Evolutionary conservation across 1,140 invertebrate species (phyloP).

Genomic region (Drosophila arawakana): DNA sequence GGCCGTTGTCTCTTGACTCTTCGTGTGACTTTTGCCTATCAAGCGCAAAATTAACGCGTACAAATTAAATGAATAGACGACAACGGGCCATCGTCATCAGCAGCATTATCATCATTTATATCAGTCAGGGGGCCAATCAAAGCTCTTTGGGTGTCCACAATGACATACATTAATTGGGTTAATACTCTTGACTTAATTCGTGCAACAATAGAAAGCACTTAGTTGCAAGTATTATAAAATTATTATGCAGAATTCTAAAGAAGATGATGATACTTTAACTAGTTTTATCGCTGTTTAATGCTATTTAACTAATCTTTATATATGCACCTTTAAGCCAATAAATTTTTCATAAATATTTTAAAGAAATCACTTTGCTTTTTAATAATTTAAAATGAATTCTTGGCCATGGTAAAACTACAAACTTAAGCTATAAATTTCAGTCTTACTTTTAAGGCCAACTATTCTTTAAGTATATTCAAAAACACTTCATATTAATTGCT

Average conservation of each 20-base stretch:
- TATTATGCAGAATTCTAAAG: no score
- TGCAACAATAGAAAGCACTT: neutral
- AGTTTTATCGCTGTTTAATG: no score
- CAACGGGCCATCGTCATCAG: constrained; percentile 56
- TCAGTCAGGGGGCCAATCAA: constrained; percentile 12
- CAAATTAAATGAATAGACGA: constrained; percentile 75
- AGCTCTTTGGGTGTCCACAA: constrained; percentile 43
- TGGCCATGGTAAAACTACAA: no score
- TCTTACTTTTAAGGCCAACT: neutral
- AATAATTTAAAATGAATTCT: no score
- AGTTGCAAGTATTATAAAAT: no score
- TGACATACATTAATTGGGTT: constrained; percentile 44
- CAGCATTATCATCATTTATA: constrained; percentile 28
- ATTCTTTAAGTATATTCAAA: constrained; percentile 2
- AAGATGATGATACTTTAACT: neutral
- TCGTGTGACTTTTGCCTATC: constrained; percentile 73
- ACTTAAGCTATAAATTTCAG: no score
- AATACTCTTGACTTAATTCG: constrained; percentile 12
- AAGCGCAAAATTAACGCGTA: constrained; percentile 70
- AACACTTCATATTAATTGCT: constrained; percentile 56
- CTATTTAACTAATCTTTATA: no score
- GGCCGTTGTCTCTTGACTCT: constrained; percentile 52
- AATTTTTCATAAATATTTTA: no score
- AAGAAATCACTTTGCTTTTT: no score
- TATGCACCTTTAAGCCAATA: no score